Evolutionary conservation across 2,888 invertebrate species (phyloP), one percentile per base, ranked within the genome.

Genomic region (Campopleginae sp.): DNA sequence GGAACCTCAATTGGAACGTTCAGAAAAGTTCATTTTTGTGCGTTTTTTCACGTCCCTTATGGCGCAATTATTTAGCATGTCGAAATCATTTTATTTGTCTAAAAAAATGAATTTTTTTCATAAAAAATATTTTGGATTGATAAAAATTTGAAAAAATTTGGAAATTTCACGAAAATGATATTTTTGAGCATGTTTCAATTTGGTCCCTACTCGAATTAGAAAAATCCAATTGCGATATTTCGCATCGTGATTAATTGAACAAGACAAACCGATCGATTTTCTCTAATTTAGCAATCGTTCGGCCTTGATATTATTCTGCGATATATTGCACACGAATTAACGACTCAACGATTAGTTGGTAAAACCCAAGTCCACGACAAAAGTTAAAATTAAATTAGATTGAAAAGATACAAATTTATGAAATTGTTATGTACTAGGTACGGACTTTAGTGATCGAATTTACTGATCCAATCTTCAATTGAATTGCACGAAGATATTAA

Each of bases 401-500:
- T 1, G 31, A 38, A 19, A 17, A 68, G 27, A 48, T 66, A 68
- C 31, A 76, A 77, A 77, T 80, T 66, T 77, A 84, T 77, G 38
- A 66, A 84, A 72, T 74, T 72, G 81, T 84, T 81, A 68, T 46
- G 68, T 78, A 70, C 51, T 75, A 75, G 70, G 44, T 75, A 79
- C 74, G 61, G 54, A 46, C 68, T 63, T 65, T 80, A 71, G 63
- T 46, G 71, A 65, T 76, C 70, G 80, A 84, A 80, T 80, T 66
- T 38, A 70, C 65, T 27, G 44, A 78, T 65, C 42, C 31, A 75
- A 63, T 65, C 63, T 63, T 75, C 75, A 63, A 48, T 48, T 48
- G 12, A 46, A 63, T 54, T 27, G 27, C 58, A 58, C 12, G 27
- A 27, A 58, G 14, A 27, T 27, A 58, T 27, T 27, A 14, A 58